Conservation (phyloP, 2,113 vertebrate genomes). For the Synchiropus splendidus region DNA sequence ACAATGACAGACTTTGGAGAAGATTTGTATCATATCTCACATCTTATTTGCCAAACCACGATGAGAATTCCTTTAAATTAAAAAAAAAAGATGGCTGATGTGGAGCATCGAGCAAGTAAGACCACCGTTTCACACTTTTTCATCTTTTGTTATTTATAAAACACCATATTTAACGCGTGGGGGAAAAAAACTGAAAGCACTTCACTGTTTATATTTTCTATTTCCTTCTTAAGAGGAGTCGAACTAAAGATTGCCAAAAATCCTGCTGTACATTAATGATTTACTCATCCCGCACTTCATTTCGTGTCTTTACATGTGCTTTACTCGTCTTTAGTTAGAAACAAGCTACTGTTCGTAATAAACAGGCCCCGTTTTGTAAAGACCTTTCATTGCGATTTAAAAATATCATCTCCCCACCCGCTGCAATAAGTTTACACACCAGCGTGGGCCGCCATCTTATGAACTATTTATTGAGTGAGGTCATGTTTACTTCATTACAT, state of each 20-base stretch:
- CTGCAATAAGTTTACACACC: constrained; percentile 64
- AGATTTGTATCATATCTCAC: constrained; percentile 64
- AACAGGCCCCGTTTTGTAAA: constrained; percentile 37
- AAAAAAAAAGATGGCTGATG: constrained; percentile 58
- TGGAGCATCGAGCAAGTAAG: constrained; percentile 77
- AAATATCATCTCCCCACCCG: constrained; percentile 34
- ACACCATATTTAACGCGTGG: not conserved
- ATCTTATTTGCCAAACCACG: constrained; percentile 11
- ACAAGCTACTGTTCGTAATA: constrained; percentile 23
- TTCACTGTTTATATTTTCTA: constrained; percentile 25
- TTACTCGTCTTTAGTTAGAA: constrained; percentile 73
- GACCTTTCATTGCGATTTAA: constrained; percentile 33
- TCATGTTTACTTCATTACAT: constrained; percentile 95
- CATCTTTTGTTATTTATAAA: too few relatives aligned
- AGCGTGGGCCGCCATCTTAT: constrained; percentile 70
- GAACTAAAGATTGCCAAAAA: constrained; percentile 76
- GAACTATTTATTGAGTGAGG: constrained; percentile 88
- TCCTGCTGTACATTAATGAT: constrained; percentile 84
- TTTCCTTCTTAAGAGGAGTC: too few relatives aligned
- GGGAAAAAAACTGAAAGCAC: constrained; percentile 45
- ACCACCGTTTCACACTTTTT: constrained; percentile 21
- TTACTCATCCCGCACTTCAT: constrained; percentile 79
- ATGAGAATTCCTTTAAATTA: constrained; percentile 52
- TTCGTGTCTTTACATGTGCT: constrained; percentile 79
- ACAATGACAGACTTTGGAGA: constrained; percentile 52